Base-by-base conservation (phyloP, 2,888 invertebrate genomes). In the Brenthis hecate region DNA sequence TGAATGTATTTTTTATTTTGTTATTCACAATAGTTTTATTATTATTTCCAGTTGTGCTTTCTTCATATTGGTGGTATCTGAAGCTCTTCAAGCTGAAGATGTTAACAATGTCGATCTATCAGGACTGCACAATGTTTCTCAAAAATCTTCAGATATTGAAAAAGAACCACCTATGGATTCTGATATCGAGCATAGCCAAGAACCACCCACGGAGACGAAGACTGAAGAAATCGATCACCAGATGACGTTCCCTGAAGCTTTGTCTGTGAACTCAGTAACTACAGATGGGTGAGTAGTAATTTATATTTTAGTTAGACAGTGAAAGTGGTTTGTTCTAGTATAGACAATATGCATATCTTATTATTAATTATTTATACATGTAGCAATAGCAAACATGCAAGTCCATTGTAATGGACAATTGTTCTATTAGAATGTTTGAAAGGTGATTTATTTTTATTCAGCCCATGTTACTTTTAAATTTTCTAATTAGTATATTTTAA, bases 11-110 rank as follows among this genome's bases (percentile, higher is more conserved):
- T 60, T 4, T 47, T 56, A 55, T 72, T 51, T 55, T 16, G 47
- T 55, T 57, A 32, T 55, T 62, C 63, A 67, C 36, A 56, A 32
- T 5, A 16, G 6, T 13, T 47, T 14, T 19, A 6, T 56, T 56
- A 28, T 28, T 23, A 43, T 62, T 62, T 84, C 76, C 89, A 95
- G 94, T 85, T 94, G 94, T 82, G 91, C 94, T 74, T 86, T 94
- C 74, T 94, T 94, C 84, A 84, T 94, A 74, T 87, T 94, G 80
- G 94, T 94, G 79, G 94, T 94, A 68, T 93, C 94, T 51, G 94
- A 94, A 81, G 93, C 87, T 76, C 89, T 92, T 75, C 89, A 89
- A 73, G 84, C 80, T 51, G 89, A 89, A 66, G 82, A 81, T 71
- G 77, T 75, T 56, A 81, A 81, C 28, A 84, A 85, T 48, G 85